Conservation (phyloP, 2,888 invertebrate genomes). For the Branchipolynoe longqiensis region DNA sequence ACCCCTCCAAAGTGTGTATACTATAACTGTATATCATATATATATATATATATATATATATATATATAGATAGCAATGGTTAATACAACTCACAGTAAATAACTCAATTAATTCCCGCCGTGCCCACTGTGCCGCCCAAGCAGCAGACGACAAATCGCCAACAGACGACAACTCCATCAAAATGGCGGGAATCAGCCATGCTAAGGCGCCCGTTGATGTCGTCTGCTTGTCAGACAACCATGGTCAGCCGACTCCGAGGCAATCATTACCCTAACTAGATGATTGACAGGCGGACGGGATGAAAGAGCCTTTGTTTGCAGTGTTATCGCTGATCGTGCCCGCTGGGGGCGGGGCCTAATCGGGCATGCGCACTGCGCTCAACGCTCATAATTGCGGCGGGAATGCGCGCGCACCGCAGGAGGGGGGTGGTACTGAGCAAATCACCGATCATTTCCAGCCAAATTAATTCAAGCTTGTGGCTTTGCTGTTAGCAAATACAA, state of each 20-base stretch:
- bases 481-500: too few species aligned
- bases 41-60: too few species aligned
- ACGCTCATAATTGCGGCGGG: slow-evolving; percentile 32
- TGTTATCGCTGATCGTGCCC: neutral
- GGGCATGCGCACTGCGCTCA: slow-evolving; percentile 5
- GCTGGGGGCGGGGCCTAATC: slow-evolving; percentile 6
- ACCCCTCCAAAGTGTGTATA: too few species aligned
- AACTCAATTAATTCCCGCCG: too few species aligned
- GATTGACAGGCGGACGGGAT: slow-evolving; percentile 50
- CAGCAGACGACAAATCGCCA: slow-evolving; percentile 10
- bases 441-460: too few species aligned
- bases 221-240: slow-evolving; percentile 24
- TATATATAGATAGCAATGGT: too few species aligned
- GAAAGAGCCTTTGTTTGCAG: slow-evolving; percentile 41
- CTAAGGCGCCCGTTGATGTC: slow-evolving; percentile 7
- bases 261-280: slow-evolving; percentile 51
- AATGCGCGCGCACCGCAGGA: neutral
- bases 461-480: too few species aligned
- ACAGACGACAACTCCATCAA: too few species aligned
- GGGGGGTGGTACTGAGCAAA: too few species aligned
- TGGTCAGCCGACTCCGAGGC: slow-evolving; percentile 43
- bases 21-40: too few species aligned
- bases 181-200: neutral
- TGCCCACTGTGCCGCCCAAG: too few species aligned
- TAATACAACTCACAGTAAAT: too few species aligned